Conservation (phyloP, 2,888 invertebrate species). For the Cephonodes hylas region DNA sequence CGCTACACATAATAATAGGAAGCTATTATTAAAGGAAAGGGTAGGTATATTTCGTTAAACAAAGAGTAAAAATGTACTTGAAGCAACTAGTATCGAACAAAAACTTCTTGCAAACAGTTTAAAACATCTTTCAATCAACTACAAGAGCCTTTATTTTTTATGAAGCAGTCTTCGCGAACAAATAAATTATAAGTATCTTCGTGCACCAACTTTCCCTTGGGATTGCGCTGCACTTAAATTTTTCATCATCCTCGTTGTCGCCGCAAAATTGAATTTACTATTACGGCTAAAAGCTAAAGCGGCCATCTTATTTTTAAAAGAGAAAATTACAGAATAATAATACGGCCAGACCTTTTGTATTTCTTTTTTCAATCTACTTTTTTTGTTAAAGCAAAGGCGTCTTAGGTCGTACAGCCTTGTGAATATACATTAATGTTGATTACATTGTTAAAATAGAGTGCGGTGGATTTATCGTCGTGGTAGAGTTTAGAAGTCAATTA, state of each 20-base stretch:
- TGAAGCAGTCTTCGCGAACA: background rate
- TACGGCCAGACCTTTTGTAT: background rate
- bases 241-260: slow-evolving; percentile 2
- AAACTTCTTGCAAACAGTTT: background rate
- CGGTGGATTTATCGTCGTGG: background rate
- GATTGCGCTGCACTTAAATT: background rate
- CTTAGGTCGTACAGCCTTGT: background rate
- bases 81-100: background rate
- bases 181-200: slow-evolving; percentile 1
- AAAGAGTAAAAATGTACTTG: background rate
- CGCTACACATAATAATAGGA: too few relatives aligned
- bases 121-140: background rate
- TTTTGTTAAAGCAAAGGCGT: background rate
- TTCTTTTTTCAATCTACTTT: background rate
- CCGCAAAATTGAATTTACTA: slow-evolving; percentile 14
- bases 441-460: background rate
- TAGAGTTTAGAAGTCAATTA: background rate
- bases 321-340: slow-evolving; percentile 13
- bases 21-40: too few relatives aligned
- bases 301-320: slow-evolving; percentile 7
- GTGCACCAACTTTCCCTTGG: background rate
- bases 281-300: slow-evolving; percentile 8
- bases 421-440: background rate
- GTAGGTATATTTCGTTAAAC: too few relatives aligned
- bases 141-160: background rate